These are phyloP conservation scores for Ictalurus punctatus DNA, from an alignment of 2,113 vertebrate genomes.

Conservation along the genomic window DNA sequence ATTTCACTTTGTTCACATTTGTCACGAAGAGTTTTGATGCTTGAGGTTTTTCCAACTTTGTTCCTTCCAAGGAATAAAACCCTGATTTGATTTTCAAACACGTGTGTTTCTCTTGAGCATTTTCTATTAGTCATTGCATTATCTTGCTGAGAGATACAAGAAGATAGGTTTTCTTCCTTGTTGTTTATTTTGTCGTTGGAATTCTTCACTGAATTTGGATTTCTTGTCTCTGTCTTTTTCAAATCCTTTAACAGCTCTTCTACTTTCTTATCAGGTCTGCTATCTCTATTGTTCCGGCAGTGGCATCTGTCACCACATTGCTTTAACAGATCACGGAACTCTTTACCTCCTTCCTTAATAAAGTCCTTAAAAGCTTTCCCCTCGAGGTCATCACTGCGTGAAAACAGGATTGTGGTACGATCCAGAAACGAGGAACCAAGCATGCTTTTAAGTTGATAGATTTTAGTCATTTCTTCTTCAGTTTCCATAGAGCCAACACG, in stretches of 20 bases:
- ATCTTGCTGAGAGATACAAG: not conserved
- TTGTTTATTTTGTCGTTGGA: not conserved
- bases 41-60: slow-evolving; percentile 27
- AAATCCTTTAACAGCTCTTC: slow-evolving; percentile 18
- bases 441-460: not conserved
- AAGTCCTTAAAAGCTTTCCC: slow-evolving; percentile 19
- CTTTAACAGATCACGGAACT: not conserved
- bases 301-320: not conserved
- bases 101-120: not conserved
- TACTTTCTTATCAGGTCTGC: not conserved
- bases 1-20: not conserved
- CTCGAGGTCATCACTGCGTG: slow-evolving; percentile 31
- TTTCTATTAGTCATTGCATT: not conserved
- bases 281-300: slow-evolving; percentile 34
- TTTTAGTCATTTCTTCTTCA: slow-evolving; percentile 1
- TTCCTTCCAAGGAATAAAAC: slow-evolving; percentile 43
- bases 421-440: slow-evolving; percentile 18
- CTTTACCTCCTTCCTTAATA: not conserved
- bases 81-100: not conserved
- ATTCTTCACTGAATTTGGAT: not conserved
- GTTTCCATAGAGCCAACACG: slow-evolving; percentile 17
- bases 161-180: not conserved
- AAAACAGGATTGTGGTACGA: slow-evolving; percentile 34
- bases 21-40: slow-evolving; percentile 5
- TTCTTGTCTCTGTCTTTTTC: slow-evolving; percentile 14